Base-by-base conservation (phyloP, 2,797 vertebrate genomes). In the Amphiprion clarkii region DNA sequence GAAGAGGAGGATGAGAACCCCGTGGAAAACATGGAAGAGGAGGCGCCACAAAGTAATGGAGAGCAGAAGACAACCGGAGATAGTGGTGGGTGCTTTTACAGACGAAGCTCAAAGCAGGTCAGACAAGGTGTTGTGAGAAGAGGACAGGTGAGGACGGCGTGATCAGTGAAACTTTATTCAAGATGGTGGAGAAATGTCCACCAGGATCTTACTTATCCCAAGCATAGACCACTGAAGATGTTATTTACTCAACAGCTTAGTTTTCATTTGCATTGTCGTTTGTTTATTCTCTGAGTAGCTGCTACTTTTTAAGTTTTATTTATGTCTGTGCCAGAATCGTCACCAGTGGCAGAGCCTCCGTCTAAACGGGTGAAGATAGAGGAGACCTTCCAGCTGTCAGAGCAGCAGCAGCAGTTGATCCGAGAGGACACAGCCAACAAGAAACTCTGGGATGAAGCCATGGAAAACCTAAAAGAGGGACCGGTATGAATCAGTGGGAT, bases 361-460 rank as follows among this genome's bases (percentile, higher is more conserved):
- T 84, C 95, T 36, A 99, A 99, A 93, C 95, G 90, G 74, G 87
- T 81, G 93, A 99, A 92, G 95, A 95, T 95, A 76, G 96, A 92
- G 76, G 97, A 98, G 82, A 92, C 96, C 44, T 99, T 99, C 90
- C 94, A 98, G 52, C 93, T 99, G 79, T 97, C 97, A 0, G 94
- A 97, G 70, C 95, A 99, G 67, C 98, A 99, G 90, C 93, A 95
- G 5, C 95, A 92, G 88, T 88, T 99, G 55, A 99, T 99, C 83
- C 94, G 87, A 83, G 96, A 98, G 93, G 98, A 99, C 78, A 91
- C 89, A 29, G 94, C 95, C 87, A 99, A 99, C 93, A 97, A 96
- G 93, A 99, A 99, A 87, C 89, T 97, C 29, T 99, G 98, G 98
- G 97, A 98, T 86, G 98, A 99, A 94, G 97, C 97, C 79, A 95